These are phyloP conservation scores for Malurus leucopterus DNA, from an alignment of 2,797 vertebrate genomes.

Conservation along the genomic window DNA sequence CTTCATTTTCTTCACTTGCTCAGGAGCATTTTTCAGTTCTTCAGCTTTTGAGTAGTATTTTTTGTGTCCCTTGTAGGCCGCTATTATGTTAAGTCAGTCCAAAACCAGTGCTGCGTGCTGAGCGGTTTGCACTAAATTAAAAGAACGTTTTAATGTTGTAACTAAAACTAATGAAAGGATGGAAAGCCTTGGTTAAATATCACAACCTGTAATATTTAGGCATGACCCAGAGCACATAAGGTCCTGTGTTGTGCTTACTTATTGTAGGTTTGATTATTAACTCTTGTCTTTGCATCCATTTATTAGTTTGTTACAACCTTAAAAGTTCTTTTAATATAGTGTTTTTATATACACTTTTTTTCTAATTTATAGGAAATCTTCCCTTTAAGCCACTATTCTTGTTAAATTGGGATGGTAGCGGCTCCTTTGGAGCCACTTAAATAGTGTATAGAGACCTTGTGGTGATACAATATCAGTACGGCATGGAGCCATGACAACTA, in stretches of 20 bases:
- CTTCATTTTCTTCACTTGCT: not conserved
- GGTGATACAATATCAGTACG: slow-evolving; percentile 52
- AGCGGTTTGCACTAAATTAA: slow-evolving; percentile 51
- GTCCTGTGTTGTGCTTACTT: slow-evolving; percentile 41
- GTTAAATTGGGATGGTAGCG: slow-evolving; percentile 47
- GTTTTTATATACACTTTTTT: slow-evolving; percentile 56
- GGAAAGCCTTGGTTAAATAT: slow-evolving; percentile 23
- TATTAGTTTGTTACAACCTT: slow-evolving; percentile 53
- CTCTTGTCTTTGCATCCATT: slow-evolving; percentile 52
- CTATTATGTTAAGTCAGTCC: not conserved
- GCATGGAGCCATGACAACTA: slow-evolving; percentile 58
- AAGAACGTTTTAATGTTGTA: slow-evolving; percentile 50
- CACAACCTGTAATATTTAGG: slow-evolving; percentile 48
- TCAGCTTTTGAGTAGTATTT: not conserved
- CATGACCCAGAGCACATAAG: not conserved
- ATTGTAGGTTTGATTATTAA: slow-evolving; percentile 51
- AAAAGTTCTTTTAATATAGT: slow-evolving; percentile 60
- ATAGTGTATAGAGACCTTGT: slow-evolving; percentile 51
- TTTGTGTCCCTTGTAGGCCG: not conserved
- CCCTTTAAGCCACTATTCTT: slow-evolving; percentile 57
- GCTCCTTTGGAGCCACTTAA: slow-evolving; percentile 42
- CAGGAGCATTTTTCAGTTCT: not conserved
- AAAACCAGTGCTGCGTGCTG: not conserved
- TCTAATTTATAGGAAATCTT: slow-evolving; percentile 60
- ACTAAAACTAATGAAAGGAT: slow-evolving; percentile 45